Evolutionary conservation across 1,140 invertebrate species (phyloP), one percentile per base, ranked within the genome.

Genomic region (Caenorhabditis latens): DNA sequence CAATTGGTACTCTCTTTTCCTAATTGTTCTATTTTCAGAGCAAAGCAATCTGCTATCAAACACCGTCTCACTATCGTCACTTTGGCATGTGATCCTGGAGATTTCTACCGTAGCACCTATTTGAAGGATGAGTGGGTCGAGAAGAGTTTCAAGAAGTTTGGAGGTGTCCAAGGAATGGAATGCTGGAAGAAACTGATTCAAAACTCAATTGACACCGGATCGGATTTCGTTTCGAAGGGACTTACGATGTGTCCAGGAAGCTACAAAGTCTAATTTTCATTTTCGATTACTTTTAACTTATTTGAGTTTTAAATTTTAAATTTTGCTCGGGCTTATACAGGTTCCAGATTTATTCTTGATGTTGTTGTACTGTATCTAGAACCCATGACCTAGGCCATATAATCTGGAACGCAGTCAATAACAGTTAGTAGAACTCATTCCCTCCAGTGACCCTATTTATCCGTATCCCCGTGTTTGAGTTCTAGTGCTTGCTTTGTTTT

Each of bases 51-150:
- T 13, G 19, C 42, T 11, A 46, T 42, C 43, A 84, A 84, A 65
- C 67, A 86, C 19, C 83, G 86, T 71, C 43, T 90, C 11, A 65
- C 50, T 7, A 82, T 91, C 53, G 90, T 89, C 19, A 86, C 89
- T 8, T 71, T 91, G 24, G 61, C 89, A 0, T 75, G 89, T 21
- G 90, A 91, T 55, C 88, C 88, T 8, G 90, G 88, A 53, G 57
- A 57, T 16, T 87, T 90, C 53, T 91, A 91, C 85, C 82, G 87
- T 21, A 86, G 79, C 43, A 89, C 90, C 0, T 91, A 91, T 32
- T 88, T 89, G 79, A 91, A 91, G 46, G 53, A 85, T 21, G 84
- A 53, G 16, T 91, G 90, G 90, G 71, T 91, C 4, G 89, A 86
- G 42, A 79, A 88, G 46, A 79, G 75, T 19, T 91, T 91, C 84